Percentiles rank a stretch among this genome's conserved stretches.
These are phyloP conservation scores for Ptychobarbus kaznakovi DNA, from an alignment of 2,797 vertebrate genomes.

Conservation along the genomic window DNA sequence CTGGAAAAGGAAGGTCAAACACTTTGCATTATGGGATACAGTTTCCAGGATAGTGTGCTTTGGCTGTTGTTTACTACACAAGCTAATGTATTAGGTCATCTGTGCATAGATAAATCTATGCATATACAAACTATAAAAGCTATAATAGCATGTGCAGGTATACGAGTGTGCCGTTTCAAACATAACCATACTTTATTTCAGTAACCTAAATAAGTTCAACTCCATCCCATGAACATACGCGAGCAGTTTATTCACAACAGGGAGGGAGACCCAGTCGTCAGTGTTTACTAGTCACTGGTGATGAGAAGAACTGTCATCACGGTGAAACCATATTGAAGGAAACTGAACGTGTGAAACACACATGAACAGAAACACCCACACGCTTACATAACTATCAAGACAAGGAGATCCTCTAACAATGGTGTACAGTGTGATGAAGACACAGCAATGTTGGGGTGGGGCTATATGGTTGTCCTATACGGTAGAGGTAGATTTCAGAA, in stretches of 20 bases:
- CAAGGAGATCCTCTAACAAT: not conserved
- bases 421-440: not conserved
- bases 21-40: not conserved
- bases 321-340: not conserved
- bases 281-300: not conserved
- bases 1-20: not conserved
- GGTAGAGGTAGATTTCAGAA: not conserved
- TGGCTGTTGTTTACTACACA: not conserved
- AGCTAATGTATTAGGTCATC: not conserved
- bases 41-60: not conserved
- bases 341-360: slow-evolving; percentile 19
- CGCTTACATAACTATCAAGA: not conserved
- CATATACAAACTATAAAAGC: too few relatives aligned
- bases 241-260: not conserved
- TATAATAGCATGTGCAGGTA: not conserved
- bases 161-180: not conserved
- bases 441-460: not conserved
- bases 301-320: not conserved
- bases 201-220: not conserved
- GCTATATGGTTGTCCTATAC: too few relatives aligned
- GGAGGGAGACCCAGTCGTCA: not conserved
- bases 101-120: not conserved
- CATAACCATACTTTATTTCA: not conserved
- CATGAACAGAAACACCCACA: not conserved
- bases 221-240: not conserved